Conservation (phyloP, 2,113 vertebrate genomes). For the Raja brachyura region DNA sequence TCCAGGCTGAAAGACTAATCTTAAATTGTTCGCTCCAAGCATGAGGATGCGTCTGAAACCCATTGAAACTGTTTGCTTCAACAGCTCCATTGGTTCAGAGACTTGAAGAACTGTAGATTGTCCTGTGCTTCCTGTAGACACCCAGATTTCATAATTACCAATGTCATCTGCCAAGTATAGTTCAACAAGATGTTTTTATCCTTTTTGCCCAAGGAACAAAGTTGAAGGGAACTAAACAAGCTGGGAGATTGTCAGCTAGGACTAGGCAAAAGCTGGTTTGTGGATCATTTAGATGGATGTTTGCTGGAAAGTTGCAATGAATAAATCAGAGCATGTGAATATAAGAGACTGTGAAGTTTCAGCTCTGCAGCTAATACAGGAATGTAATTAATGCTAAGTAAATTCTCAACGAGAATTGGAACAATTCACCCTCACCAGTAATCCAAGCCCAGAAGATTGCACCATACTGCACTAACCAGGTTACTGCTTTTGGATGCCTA, state of each 20-base stretch:
- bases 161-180: neutral
- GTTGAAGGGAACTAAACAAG: neutral
- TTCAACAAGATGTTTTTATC: neutral
- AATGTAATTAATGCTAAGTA: neutral
- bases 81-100: neutral
- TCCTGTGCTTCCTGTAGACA: neutral
- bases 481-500: neutral
- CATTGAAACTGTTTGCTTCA: neutral
- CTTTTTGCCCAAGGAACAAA: neutral
- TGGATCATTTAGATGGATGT: neutral
- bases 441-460: neutral
- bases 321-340: constrained; percentile 23
- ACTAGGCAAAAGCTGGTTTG: neutral
- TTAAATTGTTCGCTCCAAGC: neutral
- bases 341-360: neutral
- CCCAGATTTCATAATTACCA: neutral
- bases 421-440: neutral
- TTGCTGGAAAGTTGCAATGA: constrained; percentile 13
- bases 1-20: neutral
- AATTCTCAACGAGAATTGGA: neutral
- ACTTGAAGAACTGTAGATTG: neutral
- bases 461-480: neutral
- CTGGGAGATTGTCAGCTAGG: neutral
- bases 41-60: neutral
- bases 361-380: neutral